Conservation (phyloP, 2,888 invertebrate genomes). For the Napeogenes inachia region DNA sequence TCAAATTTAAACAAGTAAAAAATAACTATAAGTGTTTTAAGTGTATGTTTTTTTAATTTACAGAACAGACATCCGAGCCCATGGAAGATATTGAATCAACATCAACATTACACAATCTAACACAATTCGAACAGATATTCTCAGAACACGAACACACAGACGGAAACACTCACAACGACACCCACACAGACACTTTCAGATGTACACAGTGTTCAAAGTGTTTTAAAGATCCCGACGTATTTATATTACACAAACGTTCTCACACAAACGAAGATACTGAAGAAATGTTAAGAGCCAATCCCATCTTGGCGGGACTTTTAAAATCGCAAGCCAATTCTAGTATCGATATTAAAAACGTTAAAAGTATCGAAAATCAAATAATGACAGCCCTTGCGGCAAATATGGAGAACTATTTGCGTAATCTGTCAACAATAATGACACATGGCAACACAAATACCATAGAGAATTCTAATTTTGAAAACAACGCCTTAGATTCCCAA, state of each 20-base stretch:
- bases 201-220: conserved; percentile 63
- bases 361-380: conserved; percentile 53
- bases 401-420: conserved; percentile 58
- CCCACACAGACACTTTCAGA: conserved; percentile 40
- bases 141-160: conserved; percentile 16
- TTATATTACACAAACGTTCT: conserved; percentile 52
- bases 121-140: conserved; percentile 20
- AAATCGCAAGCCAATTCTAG: conserved; percentile 38
- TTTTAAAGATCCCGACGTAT: conserved; percentile 70
- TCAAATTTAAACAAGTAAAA: too few relatives aligned
- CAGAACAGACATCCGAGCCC: conserved; percentile 17
- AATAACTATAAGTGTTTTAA: not conserved
- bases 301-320: conserved; percentile 61
- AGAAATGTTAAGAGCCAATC: conserved; percentile 58
- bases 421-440: conserved; percentile 40
- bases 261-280: conserved; percentile 49
- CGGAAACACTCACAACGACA: conserved; percentile 13
- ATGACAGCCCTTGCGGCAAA: conserved; percentile 55
- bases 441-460: conserved; percentile 21
- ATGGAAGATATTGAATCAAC: conserved; percentile 24
- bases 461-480: conserved; percentile 18
- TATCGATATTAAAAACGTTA: conserved; percentile 41
- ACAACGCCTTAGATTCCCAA: conserved; percentile 20
- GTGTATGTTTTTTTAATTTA: conserved; percentile 1
- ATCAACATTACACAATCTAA: conserved; percentile 16